phyloP scores from a whole-genome alignment of 2,888 invertebrate genomes.

The Mesodorylaimus sp. region DNA sequence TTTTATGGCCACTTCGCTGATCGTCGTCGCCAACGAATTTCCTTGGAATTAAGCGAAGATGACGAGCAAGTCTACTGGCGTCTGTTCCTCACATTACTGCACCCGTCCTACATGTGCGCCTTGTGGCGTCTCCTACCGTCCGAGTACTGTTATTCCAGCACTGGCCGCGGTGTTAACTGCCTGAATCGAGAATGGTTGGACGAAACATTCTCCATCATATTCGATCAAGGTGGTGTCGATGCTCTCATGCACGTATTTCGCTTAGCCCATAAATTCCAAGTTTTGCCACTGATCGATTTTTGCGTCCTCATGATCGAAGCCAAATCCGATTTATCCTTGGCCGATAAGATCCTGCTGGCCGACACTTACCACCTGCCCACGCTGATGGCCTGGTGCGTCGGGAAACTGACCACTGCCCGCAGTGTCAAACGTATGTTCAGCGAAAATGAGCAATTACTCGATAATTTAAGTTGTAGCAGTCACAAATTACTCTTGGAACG shows the following conservation, averaged over 20 bases:
- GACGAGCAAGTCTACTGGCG: too few species aligned
- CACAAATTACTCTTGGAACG: slow-evolving; percentile 5
- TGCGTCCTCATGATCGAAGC: slow-evolving; percentile 5
- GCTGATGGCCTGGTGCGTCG: slow-evolving; percentile 7
- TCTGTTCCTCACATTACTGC: slow-evolving; percentile 3
- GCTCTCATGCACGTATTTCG: neutral
- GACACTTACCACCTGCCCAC: slow-evolving; percentile 7
- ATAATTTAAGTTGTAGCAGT: slow-evolving; percentile 2
- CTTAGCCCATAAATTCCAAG: slow-evolving; percentile 7
- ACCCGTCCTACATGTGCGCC: neutral
- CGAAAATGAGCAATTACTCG: slow-evolving; percentile 3
- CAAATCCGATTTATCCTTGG: slow-evolving; percentile 1
- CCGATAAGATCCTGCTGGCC: slow-evolving; percentile 7
- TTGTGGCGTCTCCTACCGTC: neutral
- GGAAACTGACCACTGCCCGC: neutral
- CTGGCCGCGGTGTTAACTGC: too few species aligned
- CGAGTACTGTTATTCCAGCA: neutral
- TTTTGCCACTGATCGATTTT: neutral
- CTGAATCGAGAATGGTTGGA: slow-evolving; percentile 4
- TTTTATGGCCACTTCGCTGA: slow-evolving; percentile 5
- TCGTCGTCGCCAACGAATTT: neutral
- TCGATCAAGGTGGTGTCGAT: neutral
- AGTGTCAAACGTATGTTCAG: slow-evolving; percentile 6
- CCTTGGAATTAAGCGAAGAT: neutral
- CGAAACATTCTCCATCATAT: neutral